Conservation (phyloP, 1,140 invertebrate genomes). For the Leptinotarsa undecemlineata region DNA sequence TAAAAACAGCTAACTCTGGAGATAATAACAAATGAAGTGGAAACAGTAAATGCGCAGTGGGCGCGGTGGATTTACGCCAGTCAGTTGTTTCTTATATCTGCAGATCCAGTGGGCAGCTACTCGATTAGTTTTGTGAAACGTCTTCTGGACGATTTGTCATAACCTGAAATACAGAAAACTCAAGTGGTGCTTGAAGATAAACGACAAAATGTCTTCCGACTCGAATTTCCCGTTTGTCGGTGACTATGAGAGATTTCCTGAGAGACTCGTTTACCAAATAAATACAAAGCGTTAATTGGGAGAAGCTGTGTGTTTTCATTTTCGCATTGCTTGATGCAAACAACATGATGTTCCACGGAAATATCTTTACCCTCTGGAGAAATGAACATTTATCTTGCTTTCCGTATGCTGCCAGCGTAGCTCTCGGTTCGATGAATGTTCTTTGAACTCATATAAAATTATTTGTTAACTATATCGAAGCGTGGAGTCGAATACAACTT, state of each 20-base stretch:
- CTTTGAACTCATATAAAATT: too few relatives aligned
- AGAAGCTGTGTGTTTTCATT: not conserved
- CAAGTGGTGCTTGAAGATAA: not conserved
- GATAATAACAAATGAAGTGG: constrained; percentile 8
- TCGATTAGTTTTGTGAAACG: not conserved
- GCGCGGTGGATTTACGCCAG: not conserved
- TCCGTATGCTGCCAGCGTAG: too few relatives aligned
- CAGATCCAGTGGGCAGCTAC: constrained; percentile 4
- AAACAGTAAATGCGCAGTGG: constrained; percentile 5
- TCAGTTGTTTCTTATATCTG: constrained; percentile 8
- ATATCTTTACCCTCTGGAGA: too few relatives aligned
- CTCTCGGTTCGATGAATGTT: too few relatives aligned
- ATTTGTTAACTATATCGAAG: too few relatives aligned
- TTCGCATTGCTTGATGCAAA: not conserved
- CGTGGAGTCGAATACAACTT: too few relatives aligned
- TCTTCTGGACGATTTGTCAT: not conserved
- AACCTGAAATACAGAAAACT: not conserved
- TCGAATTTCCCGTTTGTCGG: not conserved
- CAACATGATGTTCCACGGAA: not conserved
- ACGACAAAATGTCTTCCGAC: not conserved
- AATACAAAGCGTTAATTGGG: not conserved
- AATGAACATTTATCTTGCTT: too few relatives aligned
- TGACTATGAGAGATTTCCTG: not conserved
- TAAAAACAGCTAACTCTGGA: not conserved
- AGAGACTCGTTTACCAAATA: not conserved